These are phyloP conservation scores for Panagrolaimus sp. DNA, from an alignment of 1,140 invertebrate species.

Conservation along the genomic window DNA sequence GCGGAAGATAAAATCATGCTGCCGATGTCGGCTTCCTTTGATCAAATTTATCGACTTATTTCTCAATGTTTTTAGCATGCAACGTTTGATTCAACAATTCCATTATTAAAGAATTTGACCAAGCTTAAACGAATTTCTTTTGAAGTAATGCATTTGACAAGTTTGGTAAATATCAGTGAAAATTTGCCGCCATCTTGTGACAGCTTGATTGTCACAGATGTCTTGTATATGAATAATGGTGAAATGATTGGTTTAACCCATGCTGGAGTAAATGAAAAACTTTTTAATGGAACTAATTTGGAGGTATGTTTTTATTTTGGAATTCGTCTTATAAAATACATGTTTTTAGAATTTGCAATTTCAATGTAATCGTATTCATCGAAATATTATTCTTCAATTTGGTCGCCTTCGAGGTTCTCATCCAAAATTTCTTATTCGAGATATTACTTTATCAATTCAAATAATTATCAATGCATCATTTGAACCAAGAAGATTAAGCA, in stretches of 20 bases:
- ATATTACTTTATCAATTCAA: neutral
- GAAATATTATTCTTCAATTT: neutral
- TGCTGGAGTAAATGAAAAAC: neutral
- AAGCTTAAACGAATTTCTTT: neutral
- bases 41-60: too few relatives aligned
- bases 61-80: neutral
- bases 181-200: neutral
- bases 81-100: neutral
- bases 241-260: neutral
- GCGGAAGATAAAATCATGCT: too few relatives aligned
- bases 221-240: conserved; percentile 1
- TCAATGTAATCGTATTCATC: neutral
- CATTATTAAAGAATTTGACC: neutral
- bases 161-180: neutral
- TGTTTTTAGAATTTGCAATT: neutral
- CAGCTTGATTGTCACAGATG: neutral
- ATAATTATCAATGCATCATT: neutral
- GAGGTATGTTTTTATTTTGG: neutral
- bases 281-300: neutral
- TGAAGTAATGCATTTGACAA: neutral
- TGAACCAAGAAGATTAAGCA: neutral
- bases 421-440: neutral
- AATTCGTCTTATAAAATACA: neutral
- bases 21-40: too few relatives aligned
- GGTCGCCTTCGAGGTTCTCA: neutral